Evolutionary conservation across 2,888 invertebrate genomes (phyloP).

Genomic region (Autographa pulchrina): DNA sequence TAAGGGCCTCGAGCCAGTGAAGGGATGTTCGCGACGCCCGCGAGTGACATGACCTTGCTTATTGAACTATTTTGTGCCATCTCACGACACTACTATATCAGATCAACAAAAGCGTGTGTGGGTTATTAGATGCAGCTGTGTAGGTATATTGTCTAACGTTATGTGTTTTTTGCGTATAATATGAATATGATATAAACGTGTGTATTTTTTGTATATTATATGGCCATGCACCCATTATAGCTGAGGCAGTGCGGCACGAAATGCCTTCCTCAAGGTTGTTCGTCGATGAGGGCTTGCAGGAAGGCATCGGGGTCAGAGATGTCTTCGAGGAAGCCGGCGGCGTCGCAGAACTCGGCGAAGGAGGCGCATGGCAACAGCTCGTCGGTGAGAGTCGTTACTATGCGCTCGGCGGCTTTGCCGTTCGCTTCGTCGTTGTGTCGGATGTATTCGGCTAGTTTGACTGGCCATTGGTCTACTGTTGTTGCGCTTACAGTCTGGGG

Average conservation of each 20-base stretch:
- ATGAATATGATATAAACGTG: not conserved
- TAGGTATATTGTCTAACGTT: not conserved
- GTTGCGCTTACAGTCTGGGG: slow-evolving; percentile 92
- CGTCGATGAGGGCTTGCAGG: slow-evolving; percentile 75
- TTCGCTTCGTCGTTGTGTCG: slow-evolving; percentile 97
- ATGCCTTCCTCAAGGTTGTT: slow-evolving; percentile 77
- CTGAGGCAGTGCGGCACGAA: slow-evolving; percentile 73
- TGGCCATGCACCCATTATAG: slow-evolving; percentile 76
- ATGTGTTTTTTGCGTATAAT: not conserved
- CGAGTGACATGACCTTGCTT: slow-evolving; percentile 59
- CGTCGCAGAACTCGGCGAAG: slow-evolving; percentile 98
- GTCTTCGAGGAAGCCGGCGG: slow-evolving; percentile 93
- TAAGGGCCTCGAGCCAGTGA: slow-evolving; percentile 62
- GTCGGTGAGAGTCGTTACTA: slow-evolving; percentile 95
- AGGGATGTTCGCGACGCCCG: slow-evolving; percentile 61
- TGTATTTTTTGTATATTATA: slow-evolving; percentile 49
- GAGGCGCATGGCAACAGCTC: slow-evolving; percentile 97
- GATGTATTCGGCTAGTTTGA: slow-evolving; percentile 96
- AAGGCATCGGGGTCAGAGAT: slow-evolving; percentile 90
- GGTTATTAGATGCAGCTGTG: slow-evolving; percentile 28
- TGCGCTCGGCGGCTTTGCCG: slow-evolving; percentile 95
- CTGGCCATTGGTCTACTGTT: slow-evolving; percentile 96
- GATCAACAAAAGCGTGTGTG: slow-evolving; percentile 37
- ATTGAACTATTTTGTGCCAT: slow-evolving; percentile 60
- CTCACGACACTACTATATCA: slow-evolving; percentile 56